A percentile compares a stretch with the other conserved stretches of the same genome.
Conservation (phyloP, 2,113 vertebrate species). For the Parotia lawesii region DNA sequence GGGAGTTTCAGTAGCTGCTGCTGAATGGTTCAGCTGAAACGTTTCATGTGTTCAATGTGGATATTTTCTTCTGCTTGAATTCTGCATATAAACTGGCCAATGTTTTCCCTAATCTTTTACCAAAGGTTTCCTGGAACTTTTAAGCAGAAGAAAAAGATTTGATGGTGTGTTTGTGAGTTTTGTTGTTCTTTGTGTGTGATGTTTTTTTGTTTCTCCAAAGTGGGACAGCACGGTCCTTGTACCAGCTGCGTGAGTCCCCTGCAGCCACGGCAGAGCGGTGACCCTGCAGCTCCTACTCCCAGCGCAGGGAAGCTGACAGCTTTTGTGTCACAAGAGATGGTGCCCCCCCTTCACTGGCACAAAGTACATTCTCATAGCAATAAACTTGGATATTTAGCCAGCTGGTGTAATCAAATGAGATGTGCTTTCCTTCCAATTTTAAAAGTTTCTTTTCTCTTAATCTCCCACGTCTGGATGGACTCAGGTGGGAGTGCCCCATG, state of each 20-base stretch:
- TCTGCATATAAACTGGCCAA: background rate
- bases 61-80: background rate
- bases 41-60: background rate
- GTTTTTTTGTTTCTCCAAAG: background rate
- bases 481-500: too few relatives aligned
- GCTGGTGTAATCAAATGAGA: background rate
- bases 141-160: background rate
- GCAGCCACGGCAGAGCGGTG: background rate
- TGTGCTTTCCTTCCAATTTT: background rate
- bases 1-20: background rate
- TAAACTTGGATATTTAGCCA: background rate
- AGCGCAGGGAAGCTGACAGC: background rate
- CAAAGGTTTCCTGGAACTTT: background rate
- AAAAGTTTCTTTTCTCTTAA: background rate
- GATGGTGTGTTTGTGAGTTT: background rate
- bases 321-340: background rate
- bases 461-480: background rate
- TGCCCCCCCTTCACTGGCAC: background rate
- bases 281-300: background rate
- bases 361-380: background rate
- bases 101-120: background rate
- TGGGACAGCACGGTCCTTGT: background rate
- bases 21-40: background rate
- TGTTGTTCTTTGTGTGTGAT: background rate
- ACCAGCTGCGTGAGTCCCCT: background rate